phyloP scores from a whole-genome alignment of 2,797 vertebrate genomes.

The Echeneis naucrates region DNA sequence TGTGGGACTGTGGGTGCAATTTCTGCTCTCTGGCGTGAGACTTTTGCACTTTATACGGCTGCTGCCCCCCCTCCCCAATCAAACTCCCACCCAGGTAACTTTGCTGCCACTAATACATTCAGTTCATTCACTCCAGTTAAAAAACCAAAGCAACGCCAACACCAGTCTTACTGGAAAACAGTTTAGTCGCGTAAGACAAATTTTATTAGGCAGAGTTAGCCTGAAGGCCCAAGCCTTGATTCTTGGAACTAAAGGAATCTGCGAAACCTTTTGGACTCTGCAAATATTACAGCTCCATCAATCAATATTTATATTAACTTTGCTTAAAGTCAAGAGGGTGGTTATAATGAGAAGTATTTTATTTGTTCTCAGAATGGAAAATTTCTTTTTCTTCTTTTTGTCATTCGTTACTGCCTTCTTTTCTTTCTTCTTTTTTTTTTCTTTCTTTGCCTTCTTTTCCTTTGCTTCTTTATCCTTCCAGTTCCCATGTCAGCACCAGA shows the following conservation, averaged over 20 bases:
- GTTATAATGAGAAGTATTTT: neutral
- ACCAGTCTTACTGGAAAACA: neutral
- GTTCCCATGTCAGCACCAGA: neutral
- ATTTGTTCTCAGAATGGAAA: neutral
- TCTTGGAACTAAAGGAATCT: neutral
- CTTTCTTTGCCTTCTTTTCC: no score
- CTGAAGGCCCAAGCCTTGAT: neutral
- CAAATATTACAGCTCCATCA: neutral
- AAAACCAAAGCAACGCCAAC: neutral
- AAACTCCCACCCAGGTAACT: neutral
- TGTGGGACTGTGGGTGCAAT: neutral
- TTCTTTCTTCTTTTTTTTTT: no score
- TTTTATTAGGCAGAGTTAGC: neutral
- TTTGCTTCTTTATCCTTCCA: neutral
- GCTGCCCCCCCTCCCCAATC: no score
- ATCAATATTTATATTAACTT: neutral
- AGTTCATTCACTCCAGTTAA: neutral
- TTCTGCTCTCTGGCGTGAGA: neutral
- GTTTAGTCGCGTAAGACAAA: neutral
- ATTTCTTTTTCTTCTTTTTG: neutral
- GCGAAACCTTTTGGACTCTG: neutral
- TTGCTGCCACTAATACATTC: neutral
- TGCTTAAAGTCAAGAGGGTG: neutral
- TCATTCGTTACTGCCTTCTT: no score
- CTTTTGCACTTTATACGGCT: neutral